phyloP scores from a whole-genome alignment of 37 sponge, comb jelly and placozoan species.

The Diacarnus erythraeanus region DNA sequence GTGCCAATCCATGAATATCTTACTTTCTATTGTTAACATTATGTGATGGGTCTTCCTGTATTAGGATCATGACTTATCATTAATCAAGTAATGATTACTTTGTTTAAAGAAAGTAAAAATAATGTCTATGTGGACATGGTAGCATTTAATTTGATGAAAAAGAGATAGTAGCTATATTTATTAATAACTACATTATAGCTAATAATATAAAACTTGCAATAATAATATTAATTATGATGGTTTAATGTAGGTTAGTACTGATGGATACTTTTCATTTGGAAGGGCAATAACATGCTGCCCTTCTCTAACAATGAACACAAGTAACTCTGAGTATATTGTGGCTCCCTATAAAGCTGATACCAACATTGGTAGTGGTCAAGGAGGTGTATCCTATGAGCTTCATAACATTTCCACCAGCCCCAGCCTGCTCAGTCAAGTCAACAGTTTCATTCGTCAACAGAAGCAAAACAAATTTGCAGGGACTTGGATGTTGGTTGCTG shows the following conservation, averaged over 20 bases:
- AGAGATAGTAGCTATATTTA: too few species aligned
- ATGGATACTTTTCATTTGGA: constrained; percentile 28
- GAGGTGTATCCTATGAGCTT: constrained; percentile 20
- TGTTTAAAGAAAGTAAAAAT: too few species aligned
- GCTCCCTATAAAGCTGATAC: constrained; percentile 22
- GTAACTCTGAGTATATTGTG: constrained; percentile 10
- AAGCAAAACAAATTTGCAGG: constrained; percentile 2
- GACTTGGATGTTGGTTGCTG: constrained; percentile 20
- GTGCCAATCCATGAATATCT: too few species aligned
- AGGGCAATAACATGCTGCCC: neutral
- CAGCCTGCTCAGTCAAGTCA: constrained; percentile 10
- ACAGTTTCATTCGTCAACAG: neutral
- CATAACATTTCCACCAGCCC: neutral
- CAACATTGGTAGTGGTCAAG: neutral
- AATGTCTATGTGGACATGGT: too few species aligned
- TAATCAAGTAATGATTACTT: too few species aligned
- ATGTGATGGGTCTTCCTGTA: too few species aligned
- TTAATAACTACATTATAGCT: too few species aligned
- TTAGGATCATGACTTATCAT: too few species aligned
- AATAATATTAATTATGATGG: too few species aligned
- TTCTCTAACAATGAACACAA: neutral
- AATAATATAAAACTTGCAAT: too few species aligned
- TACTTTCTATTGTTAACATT: too few species aligned
- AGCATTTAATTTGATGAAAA: too few species aligned
- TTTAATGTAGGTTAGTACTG: neutral